Evolutionary conservation across 1,140 invertebrate species (phyloP).

Genomic region (Eueides isabella): DNA sequence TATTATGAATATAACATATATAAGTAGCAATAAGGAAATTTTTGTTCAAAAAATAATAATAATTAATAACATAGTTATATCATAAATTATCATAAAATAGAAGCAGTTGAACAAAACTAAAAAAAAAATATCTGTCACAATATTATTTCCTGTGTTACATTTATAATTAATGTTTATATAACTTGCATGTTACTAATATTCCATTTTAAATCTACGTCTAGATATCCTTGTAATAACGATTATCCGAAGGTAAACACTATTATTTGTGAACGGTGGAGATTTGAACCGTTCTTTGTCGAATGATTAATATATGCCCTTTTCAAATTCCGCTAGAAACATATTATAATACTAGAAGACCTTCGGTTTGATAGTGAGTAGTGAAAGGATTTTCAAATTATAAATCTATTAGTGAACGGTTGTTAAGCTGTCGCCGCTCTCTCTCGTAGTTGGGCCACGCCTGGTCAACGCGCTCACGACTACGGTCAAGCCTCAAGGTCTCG

Average conservation of each 20-base stretch:
- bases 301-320: constrained; percentile 10
- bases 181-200: not conserved
- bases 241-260: not conserved
- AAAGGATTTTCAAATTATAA: constrained; percentile 27
- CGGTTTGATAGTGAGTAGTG: constrained; percentile 23
- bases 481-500: constrained; percentile 77
- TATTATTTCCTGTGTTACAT: not conserved
- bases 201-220: not conserved
- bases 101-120: not conserved
- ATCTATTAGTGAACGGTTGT: constrained; percentile 32
- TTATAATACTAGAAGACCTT: constrained; percentile 25
- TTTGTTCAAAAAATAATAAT: not conserved
- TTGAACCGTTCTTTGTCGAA: not conserved
- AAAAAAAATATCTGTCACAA: not conserved
- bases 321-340: constrained; percentile 11
- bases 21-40: constrained; percentile 16
- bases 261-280: not conserved
- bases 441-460: constrained; percentile 55
- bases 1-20: not conserved
- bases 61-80: not conserved
- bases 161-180: not conserved
- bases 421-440: constrained; percentile 38
- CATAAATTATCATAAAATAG: not conserved
- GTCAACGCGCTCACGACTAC: constrained; percentile 72
- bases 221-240: constrained; percentile 7